Evolutionary conservation across 2,113 vertebrate genomes (phyloP), one percentile per base, ranked within the genome.

Genomic region (Noturus placidus): DNA sequence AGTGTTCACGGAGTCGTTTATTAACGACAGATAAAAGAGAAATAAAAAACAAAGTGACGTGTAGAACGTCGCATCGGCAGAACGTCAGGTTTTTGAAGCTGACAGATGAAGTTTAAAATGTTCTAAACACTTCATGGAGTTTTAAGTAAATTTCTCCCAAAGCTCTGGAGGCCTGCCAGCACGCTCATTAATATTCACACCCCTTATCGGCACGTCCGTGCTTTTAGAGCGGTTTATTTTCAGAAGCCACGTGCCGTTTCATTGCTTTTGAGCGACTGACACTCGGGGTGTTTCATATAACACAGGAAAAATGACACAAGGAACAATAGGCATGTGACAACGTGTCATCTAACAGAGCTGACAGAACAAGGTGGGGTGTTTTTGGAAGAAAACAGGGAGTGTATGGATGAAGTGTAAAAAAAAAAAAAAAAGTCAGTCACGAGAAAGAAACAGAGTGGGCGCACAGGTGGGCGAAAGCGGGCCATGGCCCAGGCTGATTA

Each of bases 141-240:
- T 70, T 63, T 86, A 52, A 42, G 50, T 69, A n/a, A n/a, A 38
- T 81, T 54, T 81, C 17, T 33, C 33, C 77, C 50, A 8, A 70
- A 72, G 65, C 80, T 63, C 52, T 83, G 80, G 42, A 83, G 56
- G 15, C 25, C 80, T 76, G 69, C 63, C 78, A 74, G 67, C 13
- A n/a, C 1, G 54, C 63, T 74, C 63, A 87, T 87, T 83, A 87
- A 83, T 87, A 87, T 87, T 74, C 59, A 87, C 72, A 67, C 52
- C 54, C 15, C 67, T 74, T 54, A 5, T 19, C n/a, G 11, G 19
- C 67, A 57, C 33, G 19, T 54, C 74, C n/a, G 20, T 63, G 56
- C 65, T 65, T 65, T 86, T 65, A 52, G 65, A 65, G 42, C 3
- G 20, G 8, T 63, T 65, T 65, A 33, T 78, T 63, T 78, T 86